phyloP scores from a whole-genome alignment of 2,888 invertebrate species.

The Monochamus alternatus region DNA sequence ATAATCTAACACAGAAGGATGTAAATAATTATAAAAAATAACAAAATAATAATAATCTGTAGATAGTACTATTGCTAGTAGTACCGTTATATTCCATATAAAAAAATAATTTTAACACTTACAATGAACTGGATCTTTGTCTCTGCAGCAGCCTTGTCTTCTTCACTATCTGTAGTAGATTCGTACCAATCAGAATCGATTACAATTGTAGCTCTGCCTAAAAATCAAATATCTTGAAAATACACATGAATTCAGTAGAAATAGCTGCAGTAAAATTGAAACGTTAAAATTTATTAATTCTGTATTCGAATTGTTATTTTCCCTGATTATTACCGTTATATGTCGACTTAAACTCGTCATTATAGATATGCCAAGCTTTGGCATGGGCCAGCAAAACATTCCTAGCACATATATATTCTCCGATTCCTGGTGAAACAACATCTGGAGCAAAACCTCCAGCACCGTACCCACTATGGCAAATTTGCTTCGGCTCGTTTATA shows the following conservation, averaged over 20 bases:
- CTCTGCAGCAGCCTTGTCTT: constrained; percentile 75
- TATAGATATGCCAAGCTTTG: constrained; percentile 77
- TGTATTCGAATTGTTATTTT: background rate
- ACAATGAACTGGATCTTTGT: constrained; percentile 73
- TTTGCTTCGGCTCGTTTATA: constrained; percentile 71
- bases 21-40: no score
- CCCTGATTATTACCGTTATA: constrained; percentile 71
- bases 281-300: no score
- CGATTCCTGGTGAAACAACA: constrained; percentile 70
- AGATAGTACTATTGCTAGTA: no score
- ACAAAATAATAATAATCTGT: no score
- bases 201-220: constrained; percentile 69
- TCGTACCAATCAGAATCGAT: constrained; percentile 78
- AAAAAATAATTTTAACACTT: constrained; percentile 54
- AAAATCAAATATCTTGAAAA: constrained; percentile 8
- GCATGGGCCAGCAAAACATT: constrained; percentile 80
- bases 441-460: constrained; percentile 62
- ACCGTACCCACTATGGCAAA: constrained; percentile 61
- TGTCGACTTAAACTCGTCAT: constrained; percentile 73
- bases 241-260: no score
- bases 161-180: constrained; percentile 73
- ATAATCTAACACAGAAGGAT: no score
- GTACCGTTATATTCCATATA: background rate
- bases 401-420: constrained; percentile 78
- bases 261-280: no score